Conservation (phyloP, 1,140 invertebrate genomes). For the Littorina saxatilis region DNA sequence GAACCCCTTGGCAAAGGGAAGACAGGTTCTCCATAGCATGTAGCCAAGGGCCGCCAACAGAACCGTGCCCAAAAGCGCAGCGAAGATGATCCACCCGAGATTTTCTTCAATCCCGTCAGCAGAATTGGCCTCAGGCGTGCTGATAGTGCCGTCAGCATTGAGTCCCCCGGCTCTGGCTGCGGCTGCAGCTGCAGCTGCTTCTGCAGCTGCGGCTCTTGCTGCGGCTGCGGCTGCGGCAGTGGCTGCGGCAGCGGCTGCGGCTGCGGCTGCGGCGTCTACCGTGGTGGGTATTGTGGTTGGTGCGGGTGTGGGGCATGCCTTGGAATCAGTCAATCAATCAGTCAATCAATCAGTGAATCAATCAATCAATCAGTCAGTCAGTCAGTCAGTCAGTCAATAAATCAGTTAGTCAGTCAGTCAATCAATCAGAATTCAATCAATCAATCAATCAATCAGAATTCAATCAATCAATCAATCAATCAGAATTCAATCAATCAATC, state of each 20-base stretch:
- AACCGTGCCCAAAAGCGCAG: not conserved
- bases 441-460: too few species aligned
- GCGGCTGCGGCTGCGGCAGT: not conserved
- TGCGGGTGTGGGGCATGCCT: too few species aligned
- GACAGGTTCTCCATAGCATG: constrained; percentile 10
- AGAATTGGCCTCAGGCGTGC: constrained; percentile 36
- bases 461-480: too few species aligned
- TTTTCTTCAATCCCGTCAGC: constrained; percentile 34
- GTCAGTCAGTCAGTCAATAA: too few species aligned
- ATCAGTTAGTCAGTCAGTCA: too few species aligned
- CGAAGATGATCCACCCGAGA: constrained; percentile 27
- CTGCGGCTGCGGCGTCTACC: not conserved
- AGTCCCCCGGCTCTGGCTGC: constrained; percentile 42
- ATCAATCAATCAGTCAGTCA: too few species aligned
- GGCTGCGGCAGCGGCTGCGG: not conserved
- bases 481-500: too few species aligned
- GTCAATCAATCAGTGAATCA: too few species aligned
- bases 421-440: too few species aligned
- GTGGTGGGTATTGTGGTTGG: not conserved
- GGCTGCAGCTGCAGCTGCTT: not conserved
- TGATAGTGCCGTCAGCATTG: not conserved
- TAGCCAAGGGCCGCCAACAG: not conserved
- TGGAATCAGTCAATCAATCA: too few species aligned
- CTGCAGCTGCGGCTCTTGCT: not conserved
- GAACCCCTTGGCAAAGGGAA: not conserved